Evolutionary conservation across 2,888 invertebrate species (phyloP), one percentile per base, ranked within the genome.

Genomic region (Megalurothrips usitatus): DNA sequence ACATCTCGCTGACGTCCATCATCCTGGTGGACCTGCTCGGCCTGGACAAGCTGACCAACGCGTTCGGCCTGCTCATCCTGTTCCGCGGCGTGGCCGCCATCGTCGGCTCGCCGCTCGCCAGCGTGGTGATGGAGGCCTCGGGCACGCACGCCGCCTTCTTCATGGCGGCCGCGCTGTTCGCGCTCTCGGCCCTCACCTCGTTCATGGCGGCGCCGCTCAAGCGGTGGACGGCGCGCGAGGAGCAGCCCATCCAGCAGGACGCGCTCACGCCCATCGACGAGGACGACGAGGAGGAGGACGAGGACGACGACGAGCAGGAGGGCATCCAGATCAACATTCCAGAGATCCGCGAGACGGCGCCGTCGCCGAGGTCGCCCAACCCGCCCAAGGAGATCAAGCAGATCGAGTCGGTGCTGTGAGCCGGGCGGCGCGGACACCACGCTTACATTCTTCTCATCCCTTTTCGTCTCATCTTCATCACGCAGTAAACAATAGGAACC

Each of bases 1-100:
- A 96, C 89, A 97, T 99, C 86, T 97, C 98, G 17, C 89, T 99
- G 82, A 98, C 98, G 78, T 98, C 98, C 80, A 98, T 98, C 86
- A 97, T 99, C 86, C 90, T 99, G 83, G 97, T 98, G 84, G 98
- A 99, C 87, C 90, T 98, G 75, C 90, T 99, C 80, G 98, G 98
- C 1, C 89, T 99, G 86, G 97, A 98, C 87, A 95, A 94, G 87
- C 89, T 99, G 84, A 98, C 98, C 79, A 98, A 96, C 87, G 97
- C 98, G 80, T 99, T 98, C 88, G 98, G 98, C 17, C 90, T 99
- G 83, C 90, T 99, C 81, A 97, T 98, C 85, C 89, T 99, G 84
- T 96, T 97, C 90, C 93, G 98, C 86, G 98, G 98, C 80, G 93
- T 94, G 79, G 96, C 98, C 10, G 95, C 96, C 23, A 94, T 97